Base-by-base conservation (phyloP, 2,113 vertebrate genomes). In the Barnardius zonarius region DNA sequence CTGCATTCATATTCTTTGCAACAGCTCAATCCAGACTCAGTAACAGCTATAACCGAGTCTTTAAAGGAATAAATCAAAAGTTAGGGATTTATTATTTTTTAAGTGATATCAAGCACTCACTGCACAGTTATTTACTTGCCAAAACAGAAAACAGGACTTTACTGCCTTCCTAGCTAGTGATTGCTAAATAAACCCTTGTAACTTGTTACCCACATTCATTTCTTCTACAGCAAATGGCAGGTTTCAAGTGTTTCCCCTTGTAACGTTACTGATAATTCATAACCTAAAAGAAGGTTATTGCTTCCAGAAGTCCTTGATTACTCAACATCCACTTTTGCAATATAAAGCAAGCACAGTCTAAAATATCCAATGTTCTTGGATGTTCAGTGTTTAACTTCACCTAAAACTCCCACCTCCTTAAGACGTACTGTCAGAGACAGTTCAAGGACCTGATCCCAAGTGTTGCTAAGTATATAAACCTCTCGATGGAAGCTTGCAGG, bases 401-500 rank as follows among this genome's bases (percentile, higher is more conserved):
- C 67, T 61, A 17, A 44, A 89, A 73, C 23, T 73, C 52, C 62
- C 43, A 82, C 13, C 62, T 64, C 62, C 69, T 73, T 94, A 59
- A 87, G 49, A 35, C 49, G 63, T 87, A 89, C 31, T 44, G 69
- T 66, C 86, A 43, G 1, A 2, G 68, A 37, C 73, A 79, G 84
- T 14, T 74, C 59, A 52, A 91, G 87, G 90, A 52, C 19, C 70
- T 83, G 91, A 90, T 88, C 75, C 94, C 93, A 70, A 55, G 93
- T 90, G 94, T 80, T 81, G 55, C 72, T 55, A 81, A 44, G 62
- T 62, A 37, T 8, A 22, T 43, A 41, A 83, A 75, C 66, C 48
- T 70, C 93, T 62, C 28, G 24, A 4, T 17, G 83, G 81, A 87
- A 93, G 85, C 77, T 76, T 90, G 95, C 57, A 75, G 96, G 86